These are phyloP conservation scores for Leucophenga varia DNA, from an alignment of 1,140 invertebrate species.

Conservation along the genomic window DNA sequence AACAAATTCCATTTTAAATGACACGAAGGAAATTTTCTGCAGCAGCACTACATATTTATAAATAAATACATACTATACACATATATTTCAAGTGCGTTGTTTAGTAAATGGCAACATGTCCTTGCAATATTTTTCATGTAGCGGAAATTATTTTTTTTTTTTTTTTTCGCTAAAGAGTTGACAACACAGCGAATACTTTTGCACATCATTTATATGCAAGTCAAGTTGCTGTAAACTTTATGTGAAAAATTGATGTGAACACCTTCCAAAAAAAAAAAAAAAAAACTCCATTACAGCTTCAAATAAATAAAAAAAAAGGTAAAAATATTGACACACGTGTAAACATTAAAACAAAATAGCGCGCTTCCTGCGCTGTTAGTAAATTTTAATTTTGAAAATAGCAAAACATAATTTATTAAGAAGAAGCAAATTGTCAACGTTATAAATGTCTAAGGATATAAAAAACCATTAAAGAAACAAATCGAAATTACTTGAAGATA, in stretches of 20 bases:
- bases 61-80: too few relatives aligned
- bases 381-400: conserved; percentile 50
- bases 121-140: conserved; percentile 45
- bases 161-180: conserved; percentile 41
- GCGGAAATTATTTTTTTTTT: conserved; percentile 42
- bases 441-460: too few relatives aligned
- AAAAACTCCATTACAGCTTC: conserved; percentile 12
- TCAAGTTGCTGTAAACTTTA: conserved; percentile 51
- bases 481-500: too few relatives aligned
- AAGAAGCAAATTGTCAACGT: conserved; percentile 13
- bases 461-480: too few relatives aligned
- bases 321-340: conserved; percentile 32
- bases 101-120: conserved; percentile 47
- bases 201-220: conserved; percentile 53
- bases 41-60: too few relatives aligned
- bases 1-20: too few relatives aligned
- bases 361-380: conserved; percentile 29
- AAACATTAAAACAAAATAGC: conserved; percentile 49
- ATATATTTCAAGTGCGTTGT: too few relatives aligned
- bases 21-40: too few relatives aligned
- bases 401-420: conserved; percentile 47
- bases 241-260: conserved; percentile 49
- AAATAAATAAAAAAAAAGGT: conserved; percentile 2
- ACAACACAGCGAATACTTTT: conserved; percentile 26
- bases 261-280: conserved; percentile 16